Evolutionary conservation across 2,888 invertebrate species (phyloP).

Genomic region (Oscheius sp.): DNA sequence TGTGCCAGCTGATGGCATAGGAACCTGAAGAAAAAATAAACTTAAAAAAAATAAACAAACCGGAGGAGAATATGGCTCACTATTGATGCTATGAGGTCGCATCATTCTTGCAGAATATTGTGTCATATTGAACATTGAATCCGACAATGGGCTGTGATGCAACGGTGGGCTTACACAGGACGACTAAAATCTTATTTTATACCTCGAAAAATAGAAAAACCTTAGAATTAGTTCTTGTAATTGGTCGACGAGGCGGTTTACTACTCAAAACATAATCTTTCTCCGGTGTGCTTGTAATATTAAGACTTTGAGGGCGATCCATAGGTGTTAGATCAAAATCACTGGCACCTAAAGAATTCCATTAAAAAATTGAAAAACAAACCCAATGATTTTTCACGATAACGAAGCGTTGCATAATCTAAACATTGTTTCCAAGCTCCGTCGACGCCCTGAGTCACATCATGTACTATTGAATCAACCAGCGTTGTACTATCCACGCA

Average conservation of each 20-base stretch:
- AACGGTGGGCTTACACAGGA: slow-evolving; percentile 27
- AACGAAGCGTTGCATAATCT: slow-evolving; percentile 38
- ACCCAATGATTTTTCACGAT: slow-evolving; percentile 15
- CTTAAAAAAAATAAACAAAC: background rate
- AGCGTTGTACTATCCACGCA: slow-evolving; percentile 54
- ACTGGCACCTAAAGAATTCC: slow-evolving; percentile 6
- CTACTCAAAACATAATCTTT: background rate
- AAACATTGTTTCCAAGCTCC: slow-evolving; percentile 57
- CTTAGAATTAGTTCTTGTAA: slow-evolving; percentile 16
- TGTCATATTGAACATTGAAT: slow-evolving; percentile 21
- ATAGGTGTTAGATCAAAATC: slow-evolving; percentile 23
- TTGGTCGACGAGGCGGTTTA: slow-evolving; percentile 22
- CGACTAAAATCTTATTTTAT: background rate
- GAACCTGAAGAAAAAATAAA: slow-evolving; percentile 4
- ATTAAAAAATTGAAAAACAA: background rate
- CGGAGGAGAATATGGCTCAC: slow-evolving; percentile 11
- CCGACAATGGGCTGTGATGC: slow-evolving; percentile 10
- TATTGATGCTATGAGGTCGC: slow-evolving; percentile 21
- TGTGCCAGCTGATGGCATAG: background rate
- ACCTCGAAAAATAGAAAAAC: background rate
- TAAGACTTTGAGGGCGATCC: slow-evolving; percentile 1
- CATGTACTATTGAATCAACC: slow-evolving; percentile 52
- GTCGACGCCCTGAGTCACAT: slow-evolving; percentile 57
- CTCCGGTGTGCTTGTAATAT: background rate
- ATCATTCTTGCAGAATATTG: slow-evolving; percentile 20